These are phyloP conservation scores for Nomada ferruginata DNA, from an alignment of 2,888 invertebrate species.

Conservation along the genomic window DNA sequence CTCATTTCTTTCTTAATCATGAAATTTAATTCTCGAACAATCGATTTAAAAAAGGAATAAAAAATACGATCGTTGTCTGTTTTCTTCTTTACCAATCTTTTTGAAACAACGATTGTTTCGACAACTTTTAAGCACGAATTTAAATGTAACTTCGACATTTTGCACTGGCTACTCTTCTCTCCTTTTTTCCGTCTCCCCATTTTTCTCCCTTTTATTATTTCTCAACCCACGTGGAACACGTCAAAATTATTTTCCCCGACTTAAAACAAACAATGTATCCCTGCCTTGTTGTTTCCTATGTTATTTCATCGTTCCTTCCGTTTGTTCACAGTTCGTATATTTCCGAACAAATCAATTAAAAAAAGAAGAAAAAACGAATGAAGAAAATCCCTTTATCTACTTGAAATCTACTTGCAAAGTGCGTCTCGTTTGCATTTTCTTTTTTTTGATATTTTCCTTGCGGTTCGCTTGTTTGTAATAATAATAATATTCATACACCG, in stretches of 20 bases:
- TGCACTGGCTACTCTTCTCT: conserved; percentile 61
- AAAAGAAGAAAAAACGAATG: conserved; percentile 51
- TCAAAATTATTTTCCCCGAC: conserved; percentile 12
- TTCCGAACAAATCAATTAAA: conserved; percentile 48
- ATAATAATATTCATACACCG: conserved; percentile 64
- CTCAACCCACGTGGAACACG: conserved; percentile 21
- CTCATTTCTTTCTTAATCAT: conserved; percentile 23
- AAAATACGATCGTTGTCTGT: conserved; percentile 41
- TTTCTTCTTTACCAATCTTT: conserved; percentile 15
- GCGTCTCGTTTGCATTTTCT: conserved; percentile 37
- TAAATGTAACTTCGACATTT: conserved; percentile 7
- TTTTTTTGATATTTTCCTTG: conserved; percentile 48
- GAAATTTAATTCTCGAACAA: conserved; percentile 44
- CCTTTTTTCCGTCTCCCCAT: conserved; percentile 55
- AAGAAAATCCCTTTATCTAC: conserved; percentile 46
- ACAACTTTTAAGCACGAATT: neutral
- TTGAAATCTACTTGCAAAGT: conserved; percentile 61
- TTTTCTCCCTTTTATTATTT: neutral
- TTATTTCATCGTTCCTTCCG: conserved; percentile 37
- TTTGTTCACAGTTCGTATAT: conserved; percentile 52
- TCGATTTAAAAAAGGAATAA: conserved; percentile 26
- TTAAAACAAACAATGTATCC: neutral
- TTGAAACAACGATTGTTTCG: neutral
- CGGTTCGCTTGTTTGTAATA: conserved; percentile 72
- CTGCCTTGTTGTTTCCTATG: neutral